These are phyloP conservation scores for Bucorvus abyssinicus DNA, from an alignment of 2,797 vertebrate genomes.

Conservation along the genomic window DNA sequence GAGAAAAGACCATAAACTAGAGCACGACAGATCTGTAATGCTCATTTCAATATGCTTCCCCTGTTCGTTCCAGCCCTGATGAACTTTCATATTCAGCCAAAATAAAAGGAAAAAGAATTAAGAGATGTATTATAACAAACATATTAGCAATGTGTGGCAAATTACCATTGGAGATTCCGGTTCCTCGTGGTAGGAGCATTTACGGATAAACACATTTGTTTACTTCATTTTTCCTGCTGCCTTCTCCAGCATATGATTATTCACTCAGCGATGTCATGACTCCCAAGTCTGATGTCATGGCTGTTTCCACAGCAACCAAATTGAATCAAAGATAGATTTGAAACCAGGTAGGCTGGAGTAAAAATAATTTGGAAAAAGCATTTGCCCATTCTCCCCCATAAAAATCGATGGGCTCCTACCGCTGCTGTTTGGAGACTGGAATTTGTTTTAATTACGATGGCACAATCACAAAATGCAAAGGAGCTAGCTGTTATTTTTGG, in stretches of 20 bases:
- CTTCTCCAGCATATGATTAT: neutral
- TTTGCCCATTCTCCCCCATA: neutral
- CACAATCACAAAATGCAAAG: constrained; percentile 46
- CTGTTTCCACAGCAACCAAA: constrained; percentile 24
- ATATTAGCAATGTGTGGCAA: constrained; percentile 73
- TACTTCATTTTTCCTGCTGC: constrained; percentile 22
- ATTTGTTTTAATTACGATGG: constrained; percentile 57
- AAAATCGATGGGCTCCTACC: neutral
- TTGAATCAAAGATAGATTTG: neutral
- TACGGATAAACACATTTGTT: constrained; percentile 59
- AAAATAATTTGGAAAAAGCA: neutral
- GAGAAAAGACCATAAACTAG: constrained; percentile 74
- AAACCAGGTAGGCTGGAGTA: constrained; percentile 24
- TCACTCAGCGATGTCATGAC: constrained; percentile 38
- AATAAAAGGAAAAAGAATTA: constrained; percentile 56
- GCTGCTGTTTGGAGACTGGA: neutral
- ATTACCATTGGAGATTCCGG: constrained; percentile 39
- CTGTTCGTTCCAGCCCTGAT: constrained; percentile 66
- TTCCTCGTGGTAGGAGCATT: constrained; percentile 41
- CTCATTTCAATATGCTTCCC: constrained; percentile 73
- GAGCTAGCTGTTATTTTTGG: constrained; percentile 52
- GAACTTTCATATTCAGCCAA: constrained; percentile 66
- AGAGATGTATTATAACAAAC: constrained; percentile 59
- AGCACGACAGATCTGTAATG: constrained; percentile 70
- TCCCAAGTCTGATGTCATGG: constrained; percentile 35